A percentile compares a stretch with the other conserved stretches of the same genome.
Evolutionary conservation across 2,113 vertebrate genomes (phyloP).

Genomic region (Pycnonotus jocosus): DNA sequence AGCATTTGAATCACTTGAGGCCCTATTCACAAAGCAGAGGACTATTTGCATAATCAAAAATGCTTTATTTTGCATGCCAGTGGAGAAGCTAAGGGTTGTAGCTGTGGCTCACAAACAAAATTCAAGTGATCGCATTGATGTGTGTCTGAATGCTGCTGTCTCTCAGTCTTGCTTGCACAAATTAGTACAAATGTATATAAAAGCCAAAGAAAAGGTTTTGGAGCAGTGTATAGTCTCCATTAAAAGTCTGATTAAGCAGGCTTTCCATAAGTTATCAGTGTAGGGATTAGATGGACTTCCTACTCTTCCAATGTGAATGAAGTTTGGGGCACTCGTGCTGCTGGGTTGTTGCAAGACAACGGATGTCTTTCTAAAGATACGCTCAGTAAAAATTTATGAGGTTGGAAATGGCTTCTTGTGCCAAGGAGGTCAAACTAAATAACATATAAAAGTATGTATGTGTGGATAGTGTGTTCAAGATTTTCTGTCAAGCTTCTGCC

Average conservation of each 20-base stretch:
- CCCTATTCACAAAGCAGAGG: conserved; percentile 24
- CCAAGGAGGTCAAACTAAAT: background rate
- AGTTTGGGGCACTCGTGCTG: background rate
- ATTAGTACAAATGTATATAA: background rate
- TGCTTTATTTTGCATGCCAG: conserved; percentile 1
- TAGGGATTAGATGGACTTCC: background rate
- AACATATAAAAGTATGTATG: background rate
- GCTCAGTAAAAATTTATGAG: background rate
- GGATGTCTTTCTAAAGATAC: background rate
- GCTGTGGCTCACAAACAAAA: background rate
- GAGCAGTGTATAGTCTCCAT: background rate
- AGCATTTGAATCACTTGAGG: conserved; percentile 52
- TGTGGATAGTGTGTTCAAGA: background rate
- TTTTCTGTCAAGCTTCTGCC: background rate
- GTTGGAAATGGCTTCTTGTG: background rate
- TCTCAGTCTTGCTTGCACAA: background rate
- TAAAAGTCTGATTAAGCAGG: background rate
- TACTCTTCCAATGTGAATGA: background rate
- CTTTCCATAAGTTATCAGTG: background rate
- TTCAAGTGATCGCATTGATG: background rate
- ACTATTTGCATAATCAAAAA: conserved; percentile 30
- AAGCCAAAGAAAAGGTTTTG: background rate
- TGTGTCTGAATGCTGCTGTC: background rate
- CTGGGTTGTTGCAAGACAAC: background rate
- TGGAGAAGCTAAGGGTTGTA: background rate